A percentile compares a stretch with the other conserved stretches of the same genome.
These are phyloP conservation scores for Pachydiplax longipennis DNA, from an alignment of 2,888 invertebrate species.

Conservation along the genomic window DNA sequence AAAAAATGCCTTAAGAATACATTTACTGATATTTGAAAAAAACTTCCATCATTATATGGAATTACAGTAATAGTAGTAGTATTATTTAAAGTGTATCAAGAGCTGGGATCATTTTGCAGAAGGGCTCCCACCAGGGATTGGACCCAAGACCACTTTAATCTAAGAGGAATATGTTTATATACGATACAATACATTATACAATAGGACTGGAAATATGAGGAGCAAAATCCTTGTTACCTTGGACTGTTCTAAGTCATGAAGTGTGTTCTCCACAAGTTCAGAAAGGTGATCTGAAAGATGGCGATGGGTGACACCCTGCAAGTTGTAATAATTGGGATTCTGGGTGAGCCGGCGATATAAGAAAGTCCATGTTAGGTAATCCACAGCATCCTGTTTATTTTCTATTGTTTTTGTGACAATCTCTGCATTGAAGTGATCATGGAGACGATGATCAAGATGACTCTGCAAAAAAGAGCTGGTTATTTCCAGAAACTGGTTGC, in stretches of 20 bases:
- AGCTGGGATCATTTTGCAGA: too few species aligned
- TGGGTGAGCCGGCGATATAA: conserved; percentile 95
- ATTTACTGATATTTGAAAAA: too few species aligned
- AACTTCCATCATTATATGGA: too few species aligned
- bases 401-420: conserved; percentile 99
- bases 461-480: conserved; percentile 65
- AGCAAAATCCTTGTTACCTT: conserved; percentile 64
- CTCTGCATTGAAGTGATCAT: conserved; percentile 99
- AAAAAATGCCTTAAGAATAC: too few species aligned
- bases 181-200: too few species aligned
- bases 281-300: conserved; percentile 98
- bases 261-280: conserved; percentile 95
- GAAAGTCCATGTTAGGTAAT: conserved; percentile 99
- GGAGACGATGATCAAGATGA: conserved; percentile 95
- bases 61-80: too few species aligned
- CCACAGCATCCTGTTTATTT: conserved; percentile 99
- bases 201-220: too few species aligned
- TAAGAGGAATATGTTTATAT: too few species aligned
- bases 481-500: background rate
- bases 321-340: conserved; percentile 99
- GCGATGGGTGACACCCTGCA: conserved; percentile 95
- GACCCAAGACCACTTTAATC: too few species aligned
- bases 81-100: too few species aligned
- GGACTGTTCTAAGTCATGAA: conserved; percentile 92
- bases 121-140: too few species aligned